Conservation (phyloP, 2,888 invertebrate species). For the Nebria brevicollis region DNA sequence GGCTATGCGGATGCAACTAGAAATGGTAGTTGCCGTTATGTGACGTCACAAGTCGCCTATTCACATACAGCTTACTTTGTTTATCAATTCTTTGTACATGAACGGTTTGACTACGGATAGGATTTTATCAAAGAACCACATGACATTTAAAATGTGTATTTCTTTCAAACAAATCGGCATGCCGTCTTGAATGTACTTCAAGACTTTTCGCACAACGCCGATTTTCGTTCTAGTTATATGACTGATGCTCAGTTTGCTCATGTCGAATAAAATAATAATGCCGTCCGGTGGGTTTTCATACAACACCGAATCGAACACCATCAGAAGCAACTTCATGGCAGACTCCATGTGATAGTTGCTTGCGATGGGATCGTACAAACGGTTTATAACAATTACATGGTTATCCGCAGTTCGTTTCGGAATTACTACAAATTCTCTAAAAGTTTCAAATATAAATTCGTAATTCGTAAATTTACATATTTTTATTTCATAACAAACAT, state of each 20-base stretch:
- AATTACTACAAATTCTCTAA: slow-evolving; percentile 68
- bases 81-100: slow-evolving; percentile 62
- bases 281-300: slow-evolving; percentile 71
- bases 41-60: not conserved
- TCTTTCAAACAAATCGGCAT: slow-evolving; percentile 73
- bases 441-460: slow-evolving; percentile 50
- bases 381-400: slow-evolving; percentile 71
- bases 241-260: slow-evolving; percentile 60
- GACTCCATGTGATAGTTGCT: slow-evolving; percentile 70
- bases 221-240: slow-evolving; percentile 54
- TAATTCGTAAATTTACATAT: too few relatives aligned
- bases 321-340: slow-evolving; percentile 66
- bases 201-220: slow-evolving; percentile 68
- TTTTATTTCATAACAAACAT: too few relatives aligned
- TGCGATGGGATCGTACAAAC: slow-evolving; percentile 68
- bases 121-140: slow-evolving; percentile 64
- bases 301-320: slow-evolving; percentile 65
- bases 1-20: slow-evolving; percentile 72
- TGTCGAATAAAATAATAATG: slow-evolving; percentile 74
- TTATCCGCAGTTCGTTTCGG: slow-evolving; percentile 70
- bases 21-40: slow-evolving; percentile 46
- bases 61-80: slow-evolving; percentile 57
- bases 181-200: slow-evolving; percentile 76
- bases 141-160: slow-evolving; percentile 73
- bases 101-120: slow-evolving; percentile 63